Evolutionary conservation across 2,888 invertebrate genomes (phyloP).

Genomic region (Serrognathus titanus): DNA sequence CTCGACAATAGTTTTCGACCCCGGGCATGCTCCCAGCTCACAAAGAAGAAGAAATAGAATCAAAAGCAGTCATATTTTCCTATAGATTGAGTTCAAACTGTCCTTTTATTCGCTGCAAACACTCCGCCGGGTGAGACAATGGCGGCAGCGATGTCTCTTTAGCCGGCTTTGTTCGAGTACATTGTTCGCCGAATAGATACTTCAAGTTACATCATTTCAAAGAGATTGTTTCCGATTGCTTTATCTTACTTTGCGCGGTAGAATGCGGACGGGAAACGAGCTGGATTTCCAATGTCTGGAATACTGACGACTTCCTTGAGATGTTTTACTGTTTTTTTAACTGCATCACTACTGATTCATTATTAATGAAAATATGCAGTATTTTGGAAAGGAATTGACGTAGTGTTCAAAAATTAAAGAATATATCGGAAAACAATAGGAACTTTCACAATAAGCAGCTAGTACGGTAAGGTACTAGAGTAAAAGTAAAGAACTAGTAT

Average conservation of each 20-base stretch:
- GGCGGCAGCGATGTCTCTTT: constrained; percentile 48
- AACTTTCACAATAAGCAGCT: no score
- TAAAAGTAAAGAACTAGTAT: no score
- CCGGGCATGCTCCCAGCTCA: constrained; percentile 20
- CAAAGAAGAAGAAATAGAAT: constrained; percentile 19
- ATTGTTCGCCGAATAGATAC: constrained; percentile 49
- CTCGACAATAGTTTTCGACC: constrained; percentile 14
- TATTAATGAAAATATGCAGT: no score
- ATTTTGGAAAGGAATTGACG: no score
- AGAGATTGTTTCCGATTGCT: constrained; percentile 43
- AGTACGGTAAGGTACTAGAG: no score
- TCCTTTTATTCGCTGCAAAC: constrained; percentile 47
- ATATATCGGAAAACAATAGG: no score
- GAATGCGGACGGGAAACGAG: no score
- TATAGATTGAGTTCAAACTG: constrained; percentile 48
- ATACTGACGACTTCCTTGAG: no score
- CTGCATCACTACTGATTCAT: no score
- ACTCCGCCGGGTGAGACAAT: constrained; percentile 43
- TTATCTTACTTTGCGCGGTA: constrained; percentile 39
- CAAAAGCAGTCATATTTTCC: constrained; percentile 29
- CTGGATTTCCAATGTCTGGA: no score
- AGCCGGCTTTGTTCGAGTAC: constrained; percentile 45
- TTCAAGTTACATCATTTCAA: constrained; percentile 51
- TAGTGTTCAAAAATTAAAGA: no score
- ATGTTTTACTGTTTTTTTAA: no score